Base-by-base conservation (phyloP, 92 coral and sea anemone genomes). In the Umimayanthus chanpuru region DNA sequence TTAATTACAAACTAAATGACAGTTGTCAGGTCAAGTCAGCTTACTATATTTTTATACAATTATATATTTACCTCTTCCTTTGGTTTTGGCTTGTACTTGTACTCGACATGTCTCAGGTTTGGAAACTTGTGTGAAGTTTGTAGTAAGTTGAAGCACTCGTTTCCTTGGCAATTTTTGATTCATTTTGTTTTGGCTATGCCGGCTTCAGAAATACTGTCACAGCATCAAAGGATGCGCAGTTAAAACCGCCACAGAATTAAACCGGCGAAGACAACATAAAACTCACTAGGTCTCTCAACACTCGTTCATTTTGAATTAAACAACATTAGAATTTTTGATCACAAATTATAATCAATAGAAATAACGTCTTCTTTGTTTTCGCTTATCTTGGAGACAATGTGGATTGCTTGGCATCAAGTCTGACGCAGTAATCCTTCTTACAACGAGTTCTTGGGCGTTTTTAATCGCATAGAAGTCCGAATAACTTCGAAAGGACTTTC, bases 111-210 rank as follows among this genome's bases (percentile, higher is more conserved):
- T 68, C 16, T 29, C 65, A 7, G 87, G 79, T 83, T 83, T 83
- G 6, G 87, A 70, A 83, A 83, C 77, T 83, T 83, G 87, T 18
- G 87, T n/a, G 77, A 83, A 83, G 44, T 70, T 83, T 26, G 87
- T 70, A 25, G 78, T 83, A 39, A 83, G 76, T 12, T 32, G 87
- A 71, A 83, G 41, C 2, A 83, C 66, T 68, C 66, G 55, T 50
- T 83, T 83, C 79, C 74, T 68, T 49, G 87, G 78, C 61, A 83
- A 72, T 10, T n/a, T 44, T 5, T 70, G 65, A 25, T 83, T 78
- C 87, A 83, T 83, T 68, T 70, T 30, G 5, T 18, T 15, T 71
- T 70, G 15, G 87, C n/a, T 43, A 3, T 43, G 41, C 12, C 26
- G 18, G 39, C 29, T 41, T 44, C 26, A 68, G n/a, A 68, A 44